These are phyloP conservation scores for Drosophila sechellia DNA, from an alignment of 1,140 invertebrate genomes.

Conservation along the genomic window DNA sequence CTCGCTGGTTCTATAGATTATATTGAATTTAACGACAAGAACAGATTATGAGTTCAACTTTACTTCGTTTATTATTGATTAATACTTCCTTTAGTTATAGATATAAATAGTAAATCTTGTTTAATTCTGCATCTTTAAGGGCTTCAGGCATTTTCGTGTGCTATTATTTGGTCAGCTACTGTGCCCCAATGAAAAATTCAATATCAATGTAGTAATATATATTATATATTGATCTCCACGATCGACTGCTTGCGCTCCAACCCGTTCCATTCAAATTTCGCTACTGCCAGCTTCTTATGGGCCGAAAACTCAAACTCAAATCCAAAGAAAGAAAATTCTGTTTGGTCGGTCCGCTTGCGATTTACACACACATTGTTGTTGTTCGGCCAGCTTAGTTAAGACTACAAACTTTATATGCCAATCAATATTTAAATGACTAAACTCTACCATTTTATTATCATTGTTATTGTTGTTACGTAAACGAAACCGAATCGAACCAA, in stretches of 20 bases:
- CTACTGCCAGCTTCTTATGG: constrained; percentile 13
- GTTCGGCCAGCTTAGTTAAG: constrained; percentile 56
- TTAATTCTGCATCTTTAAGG: too few species aligned
- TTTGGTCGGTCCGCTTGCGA: constrained; percentile 22
- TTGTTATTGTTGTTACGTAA: constrained; percentile 78
- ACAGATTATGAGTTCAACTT: too few species aligned
- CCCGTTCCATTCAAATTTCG: constrained; percentile 14
- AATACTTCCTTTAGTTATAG: too few species aligned
- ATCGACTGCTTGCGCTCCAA: constrained; percentile 27
- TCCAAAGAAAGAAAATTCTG: background rate
- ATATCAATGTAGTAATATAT: background rate
- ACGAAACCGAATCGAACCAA: constrained; percentile 41
- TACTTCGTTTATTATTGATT: too few species aligned
- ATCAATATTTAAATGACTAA: constrained; percentile 78
- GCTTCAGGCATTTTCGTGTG: background rate
- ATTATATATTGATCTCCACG: constrained; percentile 9
- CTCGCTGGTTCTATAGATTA: too few species aligned
- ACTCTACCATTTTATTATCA: constrained; percentile 80
- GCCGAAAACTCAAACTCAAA: background rate
- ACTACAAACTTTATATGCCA: constrained; percentile 47
- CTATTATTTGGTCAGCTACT: background rate
- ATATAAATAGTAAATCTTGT: too few species aligned
- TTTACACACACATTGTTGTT: constrained; percentile 19
- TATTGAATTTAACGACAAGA: too few species aligned
- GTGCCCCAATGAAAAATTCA: background rate